phyloP scores from a whole-genome alignment of 2,888 invertebrate genomes.

The Didymodactylos carnosus region DNA sequence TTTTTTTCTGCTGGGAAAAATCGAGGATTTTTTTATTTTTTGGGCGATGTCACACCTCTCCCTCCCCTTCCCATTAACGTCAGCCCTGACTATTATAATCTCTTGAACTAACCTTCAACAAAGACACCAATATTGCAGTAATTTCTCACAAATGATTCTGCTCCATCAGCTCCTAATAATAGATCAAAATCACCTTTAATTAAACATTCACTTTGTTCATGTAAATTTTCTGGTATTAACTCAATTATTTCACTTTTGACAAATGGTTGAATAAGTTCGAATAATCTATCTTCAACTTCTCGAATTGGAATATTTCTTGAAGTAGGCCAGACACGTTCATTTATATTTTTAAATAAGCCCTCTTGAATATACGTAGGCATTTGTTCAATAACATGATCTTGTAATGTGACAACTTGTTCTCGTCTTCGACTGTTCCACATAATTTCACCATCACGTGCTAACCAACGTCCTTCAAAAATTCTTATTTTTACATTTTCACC shows the following conservation, averaged over 20 bases:
- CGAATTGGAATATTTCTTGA: not conserved
- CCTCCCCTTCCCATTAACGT: too few relatives aligned
- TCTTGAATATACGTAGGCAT: not conserved
- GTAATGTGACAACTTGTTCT: not conserved
- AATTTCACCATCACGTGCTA: not conserved
- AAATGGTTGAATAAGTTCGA: not conserved
- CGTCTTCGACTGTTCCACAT: not conserved
- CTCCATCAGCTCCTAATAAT: not conserved
- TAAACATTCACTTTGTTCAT: not conserved
- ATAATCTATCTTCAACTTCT: not conserved
- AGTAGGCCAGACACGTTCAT: not conserved
- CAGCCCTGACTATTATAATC: too few relatives aligned
- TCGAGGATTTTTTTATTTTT: too few relatives aligned
- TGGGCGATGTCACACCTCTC: too few relatives aligned
- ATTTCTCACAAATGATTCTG: not conserved
- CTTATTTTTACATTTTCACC: not conserved
- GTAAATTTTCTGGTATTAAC: not conserved
- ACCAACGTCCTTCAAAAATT: not conserved
- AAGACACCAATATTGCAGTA: not conserved
- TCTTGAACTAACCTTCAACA: not conserved
- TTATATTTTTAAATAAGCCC: not conserved
- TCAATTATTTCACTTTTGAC: not conserved
- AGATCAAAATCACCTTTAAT: not conserved
- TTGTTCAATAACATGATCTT: not conserved
- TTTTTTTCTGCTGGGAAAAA: too few relatives aligned